A percentile compares a stretch with the other conserved stretches of the same genome.
phyloP scores from a whole-genome alignment of 2,888 invertebrate species.

The Dryocosmus kuriphilus region DNA sequence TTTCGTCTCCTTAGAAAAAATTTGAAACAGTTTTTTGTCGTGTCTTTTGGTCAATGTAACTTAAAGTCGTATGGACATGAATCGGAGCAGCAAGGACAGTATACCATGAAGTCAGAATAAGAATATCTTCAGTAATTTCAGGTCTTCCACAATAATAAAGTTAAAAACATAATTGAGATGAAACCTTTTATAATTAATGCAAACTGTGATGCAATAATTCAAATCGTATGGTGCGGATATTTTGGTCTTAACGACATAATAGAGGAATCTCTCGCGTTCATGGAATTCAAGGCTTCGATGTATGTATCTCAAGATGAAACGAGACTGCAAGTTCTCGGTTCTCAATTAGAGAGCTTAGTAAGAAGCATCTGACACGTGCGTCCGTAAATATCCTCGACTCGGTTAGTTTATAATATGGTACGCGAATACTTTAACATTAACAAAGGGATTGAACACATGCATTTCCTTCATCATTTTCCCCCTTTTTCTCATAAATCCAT shows the following conservation, averaged over 20 bases:
- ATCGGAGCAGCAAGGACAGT: neutral
- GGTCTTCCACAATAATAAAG: no score
- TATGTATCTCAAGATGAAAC: constrained; percentile 30
- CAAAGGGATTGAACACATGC: constrained; percentile 52
- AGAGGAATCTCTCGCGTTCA: constrained; percentile 22
- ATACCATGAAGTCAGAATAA: neutral
- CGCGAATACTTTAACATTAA: constrained; percentile 56
- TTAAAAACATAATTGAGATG: neutral
- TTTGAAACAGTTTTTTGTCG: neutral
- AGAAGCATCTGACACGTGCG: constrained; percentile 56
- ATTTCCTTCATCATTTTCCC: constrained; percentile 26
- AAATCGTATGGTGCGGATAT: constrained; percentile 5
- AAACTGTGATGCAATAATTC: neutral
- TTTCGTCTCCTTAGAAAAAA: constrained; percentile 3
- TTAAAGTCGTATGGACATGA: neutral
- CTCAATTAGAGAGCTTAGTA: constrained; percentile 55
- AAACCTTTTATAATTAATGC: constrained; percentile 1
- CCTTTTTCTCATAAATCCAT: constrained; percentile 42
- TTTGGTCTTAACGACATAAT: constrained; percentile 18
- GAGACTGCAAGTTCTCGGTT: constrained; percentile 49
- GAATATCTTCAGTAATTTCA: no score
- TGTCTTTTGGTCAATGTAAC: constrained; percentile 24
- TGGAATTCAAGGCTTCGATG: constrained; percentile 28
- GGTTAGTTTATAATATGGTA: constrained; percentile 57
- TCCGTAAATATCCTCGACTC: constrained; percentile 56